Evolutionary conservation across 2,113 vertebrate species (phyloP), one percentile per base, ranked within the genome.

Genomic region (Carlito syrichta): DNA sequence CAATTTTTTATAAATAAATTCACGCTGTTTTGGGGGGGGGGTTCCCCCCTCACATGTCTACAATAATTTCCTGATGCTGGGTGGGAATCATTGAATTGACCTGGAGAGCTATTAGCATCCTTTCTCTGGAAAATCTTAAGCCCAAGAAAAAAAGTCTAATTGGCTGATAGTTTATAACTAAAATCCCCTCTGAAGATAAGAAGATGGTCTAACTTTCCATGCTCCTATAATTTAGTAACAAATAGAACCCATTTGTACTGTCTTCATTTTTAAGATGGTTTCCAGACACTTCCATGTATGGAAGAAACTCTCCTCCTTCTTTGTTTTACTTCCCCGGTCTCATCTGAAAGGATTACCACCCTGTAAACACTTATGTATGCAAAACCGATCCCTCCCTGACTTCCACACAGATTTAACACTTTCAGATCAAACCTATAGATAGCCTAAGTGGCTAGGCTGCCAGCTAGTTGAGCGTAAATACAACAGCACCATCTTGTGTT

Each of bases 401-500:
- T 86, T 86, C 78, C 68, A 73, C 60, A 25, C 27, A 43, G 3
- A 76, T 63, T 84, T 79, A 85, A 78, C 63, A 62, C 83, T 73
- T 86, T 77, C 88, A 71, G 86, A 76, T 12, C 56, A 89, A 48
- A 96, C 40, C n/a, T 71, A 58, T 30, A 35, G 63, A 86, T 35
- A 88, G 43, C n/a, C 40, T 4, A 8, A 6, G 35, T 6, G 63
- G 9, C 48, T n/a, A n/a, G 11, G 30, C 71, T 30, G 38, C 30
- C 3, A 20, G 35, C 32, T n/a, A 40, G 66, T 81, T 97, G 96
- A 97, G 94, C 35, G 0, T 79, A 97, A 96, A 82, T 97, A 60
- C 97, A 98, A 98, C 96, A 98, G 97, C 97, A 91, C 97, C 97
- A 98, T 90, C 97, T 98, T 94, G 97, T 97, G 98, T 96, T 90